These are phyloP conservation scores for Otus sunia DNA, from an alignment of 2,113 vertebrate genomes.

Conservation along the genomic window DNA sequence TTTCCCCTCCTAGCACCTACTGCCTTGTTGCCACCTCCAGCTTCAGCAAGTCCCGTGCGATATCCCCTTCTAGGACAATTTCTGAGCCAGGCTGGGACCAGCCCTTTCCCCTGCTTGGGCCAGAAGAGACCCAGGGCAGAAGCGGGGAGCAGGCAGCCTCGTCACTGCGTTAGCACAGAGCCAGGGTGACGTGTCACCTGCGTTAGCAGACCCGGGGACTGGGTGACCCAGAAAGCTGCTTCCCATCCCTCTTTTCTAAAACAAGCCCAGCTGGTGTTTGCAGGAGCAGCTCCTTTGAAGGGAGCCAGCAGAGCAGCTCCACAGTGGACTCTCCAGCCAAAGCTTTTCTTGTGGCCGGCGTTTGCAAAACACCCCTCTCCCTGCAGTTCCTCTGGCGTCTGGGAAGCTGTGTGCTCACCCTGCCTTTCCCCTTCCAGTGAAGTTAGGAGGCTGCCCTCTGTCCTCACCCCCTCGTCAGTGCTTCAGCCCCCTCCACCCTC, in stretches of 20 bases:
- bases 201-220: not conserved
- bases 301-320: not conserved
- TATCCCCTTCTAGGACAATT: not conserved
- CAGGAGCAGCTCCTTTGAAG: not conserved
- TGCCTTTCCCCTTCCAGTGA: not conserved
- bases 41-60: fast-evolving
- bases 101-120: not conserved
- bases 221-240: not conserved
- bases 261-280: not conserved
- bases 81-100: not conserved
- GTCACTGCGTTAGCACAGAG: fast-evolving
- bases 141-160: not conserved
- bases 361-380: not conserved
- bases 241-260: not conserved
- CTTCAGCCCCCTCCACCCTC: not conserved
- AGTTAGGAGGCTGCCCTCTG: not conserved
- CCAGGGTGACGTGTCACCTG: not conserved
- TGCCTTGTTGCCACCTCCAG: not conserved
- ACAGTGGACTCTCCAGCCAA: not conserved
- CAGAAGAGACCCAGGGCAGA: not conserved
- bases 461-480: fast-evolving
- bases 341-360: not conserved
- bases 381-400: not conserved
- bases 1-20: not conserved
- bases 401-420: not conserved